Evolutionary conservation across 2,888 invertebrate species (phyloP).

Genomic region (Ormyrus thymus): DNA sequence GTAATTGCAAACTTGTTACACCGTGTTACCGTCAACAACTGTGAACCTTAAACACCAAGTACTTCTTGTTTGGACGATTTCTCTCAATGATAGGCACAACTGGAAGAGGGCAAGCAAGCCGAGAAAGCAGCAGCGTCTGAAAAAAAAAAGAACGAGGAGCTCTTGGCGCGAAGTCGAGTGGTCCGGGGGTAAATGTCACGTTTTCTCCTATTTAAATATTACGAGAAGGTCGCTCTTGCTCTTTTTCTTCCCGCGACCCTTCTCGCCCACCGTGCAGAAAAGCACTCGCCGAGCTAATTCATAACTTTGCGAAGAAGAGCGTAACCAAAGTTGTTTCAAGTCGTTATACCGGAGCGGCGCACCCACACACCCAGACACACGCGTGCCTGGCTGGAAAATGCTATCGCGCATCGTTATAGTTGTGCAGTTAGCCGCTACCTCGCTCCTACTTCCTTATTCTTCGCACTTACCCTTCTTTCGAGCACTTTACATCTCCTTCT

Average conservation of each 20-base stretch:
- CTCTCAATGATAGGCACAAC: too few relatives aligned
- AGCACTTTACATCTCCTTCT: conserved; percentile 31
- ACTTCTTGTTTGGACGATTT: too few relatives aligned
- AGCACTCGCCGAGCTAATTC: conserved; percentile 54
- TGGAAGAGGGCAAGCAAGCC: too few relatives aligned
- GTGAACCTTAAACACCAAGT: too few relatives aligned
- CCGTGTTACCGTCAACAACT: too few relatives aligned
- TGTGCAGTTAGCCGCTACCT: conserved; percentile 55
- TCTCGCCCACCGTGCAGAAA: conserved; percentile 36
- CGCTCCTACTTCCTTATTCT: conserved; percentile 53
- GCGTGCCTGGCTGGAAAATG: conserved; percentile 27
- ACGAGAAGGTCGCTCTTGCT: conserved; percentile 24
- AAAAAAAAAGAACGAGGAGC: neutral
- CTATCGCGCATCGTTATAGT: conserved; percentile 53
- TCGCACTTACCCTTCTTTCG: conserved; percentile 47
- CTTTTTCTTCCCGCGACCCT: neutral
- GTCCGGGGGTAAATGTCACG: conserved; percentile 31
- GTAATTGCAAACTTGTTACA: too few relatives aligned
- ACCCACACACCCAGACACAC: neutral
- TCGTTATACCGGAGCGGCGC: conserved; percentile 30
- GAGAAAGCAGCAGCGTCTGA: neutral
- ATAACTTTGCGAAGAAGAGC: conserved; percentile 47
- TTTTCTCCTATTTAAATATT: conserved; percentile 53
- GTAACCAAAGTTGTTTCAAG: conserved; percentile 52
- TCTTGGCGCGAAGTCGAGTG: neutral